These are phyloP conservation scores for Camponotus pennsylvanicus DNA, from an alignment of 1,140 invertebrate species.

Conservation along the genomic window DNA sequence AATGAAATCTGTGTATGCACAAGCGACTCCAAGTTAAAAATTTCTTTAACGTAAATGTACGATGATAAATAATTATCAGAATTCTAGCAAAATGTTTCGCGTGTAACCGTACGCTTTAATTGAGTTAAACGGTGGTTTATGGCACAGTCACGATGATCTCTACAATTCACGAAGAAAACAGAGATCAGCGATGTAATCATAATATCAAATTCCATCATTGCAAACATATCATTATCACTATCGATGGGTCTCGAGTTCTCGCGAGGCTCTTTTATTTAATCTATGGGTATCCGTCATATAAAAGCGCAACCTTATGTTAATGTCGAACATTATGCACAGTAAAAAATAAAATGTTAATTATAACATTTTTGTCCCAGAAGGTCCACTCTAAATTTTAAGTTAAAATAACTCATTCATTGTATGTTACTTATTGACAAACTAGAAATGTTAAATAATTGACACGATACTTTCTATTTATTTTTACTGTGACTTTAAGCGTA, in stretches of 20 bases:
- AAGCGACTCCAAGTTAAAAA: not conserved
- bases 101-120: constrained; percentile 34
- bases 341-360: too few species aligned
- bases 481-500: too few species aligned
- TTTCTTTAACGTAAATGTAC: not conserved
- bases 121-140: constrained; percentile 47
- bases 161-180: constrained; percentile 15
- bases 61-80: constrained; percentile 7
- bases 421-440: too few species aligned
- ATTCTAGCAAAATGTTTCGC: not conserved
- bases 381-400: too few species aligned
- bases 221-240: constrained; percentile 49
- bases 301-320: not conserved
- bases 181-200: constrained; percentile 32
- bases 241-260: constrained; percentile 18
- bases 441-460: too few species aligned
- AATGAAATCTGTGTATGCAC: too few species aligned
- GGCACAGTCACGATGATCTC: constrained; percentile 1
- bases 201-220: constrained; percentile 54
- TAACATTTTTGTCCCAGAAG: too few species aligned
- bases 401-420: too few species aligned
- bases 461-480: too few species aligned
- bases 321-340: too few species aligned
- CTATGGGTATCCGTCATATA: not conserved
- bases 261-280: not conserved